Evolutionary conservation across 2,888 invertebrate genomes (phyloP), one percentile per base, ranked within the genome.

Genomic region (Gandaritis pyraliata): DNA sequence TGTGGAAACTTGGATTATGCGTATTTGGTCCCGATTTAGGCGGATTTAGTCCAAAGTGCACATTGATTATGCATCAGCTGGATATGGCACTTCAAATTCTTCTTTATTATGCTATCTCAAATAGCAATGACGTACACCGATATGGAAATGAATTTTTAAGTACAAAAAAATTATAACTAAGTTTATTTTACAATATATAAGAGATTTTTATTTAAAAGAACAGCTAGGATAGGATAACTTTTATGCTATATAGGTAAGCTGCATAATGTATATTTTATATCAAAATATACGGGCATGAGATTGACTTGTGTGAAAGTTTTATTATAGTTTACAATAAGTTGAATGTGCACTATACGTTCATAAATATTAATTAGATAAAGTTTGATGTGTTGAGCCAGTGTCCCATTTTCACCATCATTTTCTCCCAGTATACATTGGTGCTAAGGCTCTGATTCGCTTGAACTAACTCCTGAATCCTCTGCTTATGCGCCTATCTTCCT

Each of bases 1-100:
- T 15, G 43, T 39, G 46, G 55, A 30, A n/a, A n/a, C n/a, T n/a
- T n/a, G n/a, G n/a, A n/a, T n/a, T 50, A 57, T 63, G 55, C 61
- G 58, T 65, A 65, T 55, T 33, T 58, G 62, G 39, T 46, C 54
- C 54, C 18, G 41, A 63, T 66, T 55, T 58, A 45, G 45, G 13
- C 16, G 13, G 18, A 55, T 59, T 64, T 52, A 51, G 36, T 54
- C 45, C 46, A 30, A 36, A 49, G n/a, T 43, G 13, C 36, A 39
- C 51, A 58, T 58, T 53, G 60, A 61, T 65, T 70, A 68, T 68
- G 54, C 60, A 57, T 55, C 59, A 30, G 53, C 50, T 52, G 38
- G 50, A 53, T 39, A 52, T 48, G 53, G 64, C 23, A 63, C 50
- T 63, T 58, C 16, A 51, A 50, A 47, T 50, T 50, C 15, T 23